These are phyloP conservation scores for Asarcornis scutulata DNA, from an alignment of 2,113 vertebrate species.

Conservation along the genomic window DNA sequence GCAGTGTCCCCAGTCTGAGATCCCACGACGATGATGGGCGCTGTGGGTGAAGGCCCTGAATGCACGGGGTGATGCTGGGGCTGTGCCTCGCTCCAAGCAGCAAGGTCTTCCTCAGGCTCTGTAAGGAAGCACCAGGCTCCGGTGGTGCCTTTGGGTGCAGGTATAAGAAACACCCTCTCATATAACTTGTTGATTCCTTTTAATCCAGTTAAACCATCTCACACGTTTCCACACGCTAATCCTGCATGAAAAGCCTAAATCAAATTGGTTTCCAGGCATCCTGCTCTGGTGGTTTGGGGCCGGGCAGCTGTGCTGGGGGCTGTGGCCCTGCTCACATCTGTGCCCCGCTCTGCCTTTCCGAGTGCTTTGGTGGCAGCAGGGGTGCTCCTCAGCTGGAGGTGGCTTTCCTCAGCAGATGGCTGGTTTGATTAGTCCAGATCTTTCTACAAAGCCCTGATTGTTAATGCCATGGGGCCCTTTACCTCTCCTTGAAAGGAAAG, in stretches of 20 bases:
- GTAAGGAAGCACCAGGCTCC: background rate
- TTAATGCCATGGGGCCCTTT: background rate
- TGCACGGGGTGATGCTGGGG: fast-evolving
- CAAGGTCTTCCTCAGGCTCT: fast-evolving
- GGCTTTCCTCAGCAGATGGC: conserved; percentile 8
- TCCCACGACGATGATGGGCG: fast-evolving
- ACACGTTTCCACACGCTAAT: background rate
- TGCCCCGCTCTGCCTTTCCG: background rate
- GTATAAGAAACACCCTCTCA: background rate
- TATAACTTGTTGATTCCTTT: background rate
- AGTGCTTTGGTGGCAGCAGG: conserved; percentile 18
- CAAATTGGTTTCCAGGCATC: background rate
- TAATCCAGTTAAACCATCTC: background rate
- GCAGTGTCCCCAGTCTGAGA: fast-evolving
- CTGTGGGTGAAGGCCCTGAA: fast-evolving
- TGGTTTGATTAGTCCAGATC: background rate
- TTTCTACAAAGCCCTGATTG: background rate
- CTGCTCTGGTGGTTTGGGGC: background rate
- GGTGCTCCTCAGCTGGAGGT: conserved; percentile 20
- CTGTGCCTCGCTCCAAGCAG: background rate
- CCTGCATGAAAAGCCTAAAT: background rate
- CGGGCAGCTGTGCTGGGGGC: background rate
- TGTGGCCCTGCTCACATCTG: background rate
- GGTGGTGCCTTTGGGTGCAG: background rate
- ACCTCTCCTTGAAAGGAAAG: background rate